phyloP scores from a whole-genome alignment of 92 coral and sea anemone genomes.

The Umimayanthus chanpuru region DNA sequence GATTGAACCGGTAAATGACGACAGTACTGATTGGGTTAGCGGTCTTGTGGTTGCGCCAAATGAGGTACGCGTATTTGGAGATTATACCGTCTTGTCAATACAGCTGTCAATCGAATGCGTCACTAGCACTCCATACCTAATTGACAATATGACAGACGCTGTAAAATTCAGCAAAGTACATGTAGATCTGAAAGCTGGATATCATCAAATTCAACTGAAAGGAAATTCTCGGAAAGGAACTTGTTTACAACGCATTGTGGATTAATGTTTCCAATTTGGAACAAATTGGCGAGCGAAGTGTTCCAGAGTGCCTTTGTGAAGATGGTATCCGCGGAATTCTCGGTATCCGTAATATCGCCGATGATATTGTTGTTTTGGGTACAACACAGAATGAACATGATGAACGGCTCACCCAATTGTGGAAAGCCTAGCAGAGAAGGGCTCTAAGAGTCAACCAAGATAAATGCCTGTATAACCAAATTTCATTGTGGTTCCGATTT shows the following conservation, averaged over 20 bases:
- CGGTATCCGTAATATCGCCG: conserved; percentile 56
- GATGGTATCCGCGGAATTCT: conserved; percentile 59
- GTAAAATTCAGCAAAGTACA: conserved; percentile 1
- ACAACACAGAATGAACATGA: conserved; percentile 19
- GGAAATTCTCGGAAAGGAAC: conserved; percentile 18
- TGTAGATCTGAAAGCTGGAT: conserved; percentile 30
- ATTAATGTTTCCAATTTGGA: conserved; percentile 44
- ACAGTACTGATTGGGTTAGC: conserved; percentile 50
- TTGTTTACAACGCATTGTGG: conserved; percentile 40
- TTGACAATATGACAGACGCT: conserved; percentile 37
- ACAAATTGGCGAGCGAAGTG: conserved; percentile 49
- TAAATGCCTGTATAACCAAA: not conserved
- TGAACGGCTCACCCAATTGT: conserved; percentile 17
- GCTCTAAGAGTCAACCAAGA: not conserved
- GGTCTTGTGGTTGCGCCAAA: conserved; percentile 44
- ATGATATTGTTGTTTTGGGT: conserved; percentile 34
- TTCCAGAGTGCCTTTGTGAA: conserved; percentile 44
- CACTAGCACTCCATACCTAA: conserved; percentile 40
- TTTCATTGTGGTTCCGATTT: conserved; percentile 7
- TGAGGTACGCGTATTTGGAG: conserved; percentile 47
- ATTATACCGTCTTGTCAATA: conserved; percentile 24
- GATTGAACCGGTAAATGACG: conserved; percentile 45
- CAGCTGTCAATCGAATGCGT: conserved; percentile 42
- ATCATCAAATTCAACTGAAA: conserved; percentile 36
- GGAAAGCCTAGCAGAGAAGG: conserved; percentile 20